phyloP scores from a whole-genome alignment of 2,888 invertebrate species.

The Aleiodes testaceus region DNA sequence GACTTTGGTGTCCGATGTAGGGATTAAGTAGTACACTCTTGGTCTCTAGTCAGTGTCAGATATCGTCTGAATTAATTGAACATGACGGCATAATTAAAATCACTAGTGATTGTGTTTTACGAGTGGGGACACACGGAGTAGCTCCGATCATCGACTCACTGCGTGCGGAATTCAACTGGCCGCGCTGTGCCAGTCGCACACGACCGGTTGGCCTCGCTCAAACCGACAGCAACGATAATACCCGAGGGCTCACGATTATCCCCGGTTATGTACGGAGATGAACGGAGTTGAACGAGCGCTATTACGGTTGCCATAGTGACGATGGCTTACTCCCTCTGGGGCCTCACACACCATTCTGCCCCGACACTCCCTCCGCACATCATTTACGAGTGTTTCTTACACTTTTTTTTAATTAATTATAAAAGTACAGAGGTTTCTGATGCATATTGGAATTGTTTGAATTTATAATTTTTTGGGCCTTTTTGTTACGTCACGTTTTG shows the following conservation, averaged over 20 bases:
- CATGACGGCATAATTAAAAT: constrained; percentile 17
- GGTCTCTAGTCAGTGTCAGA: constrained; percentile 4
- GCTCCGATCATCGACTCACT: constrained; percentile 58
- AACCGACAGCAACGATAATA: constrained; percentile 56
- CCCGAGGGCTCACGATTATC: constrained; percentile 54
- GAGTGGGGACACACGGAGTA: constrained; percentile 44
- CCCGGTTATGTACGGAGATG: constrained; percentile 48
- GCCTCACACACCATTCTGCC: constrained; percentile 41
- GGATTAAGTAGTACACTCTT: too few species aligned
- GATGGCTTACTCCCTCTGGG: constrained; percentile 47
- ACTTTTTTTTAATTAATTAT: too few species aligned
- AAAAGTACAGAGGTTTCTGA: too few species aligned
- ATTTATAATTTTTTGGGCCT: too few species aligned
- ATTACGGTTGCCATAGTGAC: constrained; percentile 63
- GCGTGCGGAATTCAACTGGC: constrained; percentile 66
- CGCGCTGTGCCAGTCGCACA: constrained; percentile 59
- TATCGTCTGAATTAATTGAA: constrained; percentile 31
- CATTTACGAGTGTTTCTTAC: not conserved
- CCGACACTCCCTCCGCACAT: constrained; percentile 21
- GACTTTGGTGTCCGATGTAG: not conserved
- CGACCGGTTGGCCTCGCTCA: constrained; percentile 70
- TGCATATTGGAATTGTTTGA: too few species aligned
- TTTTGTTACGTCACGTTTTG: too few species aligned
- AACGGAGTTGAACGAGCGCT: constrained; percentile 56
- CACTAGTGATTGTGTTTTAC: constrained; percentile 23